Conservation (phyloP, 1,140 invertebrate species). For the Andricus grossulariae region DNA sequence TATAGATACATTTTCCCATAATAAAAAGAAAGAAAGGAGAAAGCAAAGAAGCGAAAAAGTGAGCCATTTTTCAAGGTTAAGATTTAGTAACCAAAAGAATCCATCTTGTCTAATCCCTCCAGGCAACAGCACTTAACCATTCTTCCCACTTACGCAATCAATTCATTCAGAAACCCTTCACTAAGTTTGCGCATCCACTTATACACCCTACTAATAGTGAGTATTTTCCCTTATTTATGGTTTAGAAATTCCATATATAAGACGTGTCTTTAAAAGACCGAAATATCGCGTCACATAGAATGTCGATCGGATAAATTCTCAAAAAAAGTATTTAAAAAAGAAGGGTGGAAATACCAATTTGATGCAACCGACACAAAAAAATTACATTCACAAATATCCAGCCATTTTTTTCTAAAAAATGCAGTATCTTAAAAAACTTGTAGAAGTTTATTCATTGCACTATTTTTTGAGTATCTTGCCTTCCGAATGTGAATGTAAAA, state of each 20-base stretch:
- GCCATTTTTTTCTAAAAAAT: background rate
- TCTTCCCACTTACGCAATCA: background rate
- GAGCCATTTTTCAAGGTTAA: background rate
- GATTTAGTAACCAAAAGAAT: background rate
- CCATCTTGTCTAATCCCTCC: background rate
- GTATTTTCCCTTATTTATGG: slow-evolving; percentile 69
- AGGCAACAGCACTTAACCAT: background rate
- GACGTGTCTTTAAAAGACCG: slow-evolving; percentile 48
- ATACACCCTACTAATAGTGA: slow-evolving; percentile 35
- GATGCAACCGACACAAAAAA: slow-evolving; percentile 12
- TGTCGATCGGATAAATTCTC: background rate
- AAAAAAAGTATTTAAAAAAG: background rate
- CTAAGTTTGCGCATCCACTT: slow-evolving; percentile 21
- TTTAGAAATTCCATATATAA: slow-evolving; percentile 74
- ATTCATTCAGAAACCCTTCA: background rate
- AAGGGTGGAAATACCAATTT: background rate
- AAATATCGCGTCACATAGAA: background rate
- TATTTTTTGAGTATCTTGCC: slow-evolving; percentile 1
- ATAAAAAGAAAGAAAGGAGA: background rate
- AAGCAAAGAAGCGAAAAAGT: background rate
- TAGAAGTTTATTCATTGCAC: background rate
- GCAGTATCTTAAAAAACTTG: background rate
- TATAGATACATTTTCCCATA: no score
- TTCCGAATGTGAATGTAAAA: background rate
- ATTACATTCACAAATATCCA: slow-evolving; percentile 3